Conservation (phyloP, 2,888 invertebrate species). For the Girardia tigrina region DNA sequence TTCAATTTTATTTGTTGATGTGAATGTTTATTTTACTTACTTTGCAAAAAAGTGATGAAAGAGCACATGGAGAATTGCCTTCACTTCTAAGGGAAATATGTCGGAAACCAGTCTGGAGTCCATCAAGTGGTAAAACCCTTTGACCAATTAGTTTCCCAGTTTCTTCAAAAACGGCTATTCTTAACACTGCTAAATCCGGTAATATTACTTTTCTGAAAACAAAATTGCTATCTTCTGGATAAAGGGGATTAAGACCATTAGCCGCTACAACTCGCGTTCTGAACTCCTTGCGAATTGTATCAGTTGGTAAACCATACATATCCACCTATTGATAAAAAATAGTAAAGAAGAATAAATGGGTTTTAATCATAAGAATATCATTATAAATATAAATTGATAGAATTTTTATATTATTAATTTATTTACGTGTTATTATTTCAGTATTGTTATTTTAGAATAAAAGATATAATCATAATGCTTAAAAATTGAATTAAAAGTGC, state of each 20-base stretch:
- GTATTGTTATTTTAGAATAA: no score
- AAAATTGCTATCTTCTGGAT: conserved; percentile 77
- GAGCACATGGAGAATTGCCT: conserved; percentile 93
- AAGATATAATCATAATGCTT: no score
- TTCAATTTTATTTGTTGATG: no score
- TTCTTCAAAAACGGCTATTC: conserved; percentile 97
- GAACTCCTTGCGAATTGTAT: conserved; percentile 95
- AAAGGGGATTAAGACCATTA: conserved; percentile 94
- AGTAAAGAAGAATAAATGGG: no score
- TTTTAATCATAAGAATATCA: no score
- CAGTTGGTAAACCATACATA: conserved; percentile 88
- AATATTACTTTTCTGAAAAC: conserved; percentile 89
- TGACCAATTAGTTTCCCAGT: conserved; percentile 87
- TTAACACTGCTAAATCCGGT: conserved; percentile 88
- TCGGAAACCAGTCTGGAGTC: conserved; percentile 69
- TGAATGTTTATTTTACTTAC: no score
- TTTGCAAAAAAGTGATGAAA: conserved; percentile 86
- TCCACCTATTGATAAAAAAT: conserved; percentile 98
- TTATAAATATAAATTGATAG: no score
- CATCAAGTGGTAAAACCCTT: conserved; percentile 87
- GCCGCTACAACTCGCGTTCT: conserved; percentile 83
- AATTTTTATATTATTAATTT: no score
- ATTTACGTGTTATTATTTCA: no score
- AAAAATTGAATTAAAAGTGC: no score
- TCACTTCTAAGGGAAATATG: conserved; percentile 93